Evolutionary conservation across 1,140 invertebrate species (phyloP).

Genomic region (Colletes latitarsis): DNA sequence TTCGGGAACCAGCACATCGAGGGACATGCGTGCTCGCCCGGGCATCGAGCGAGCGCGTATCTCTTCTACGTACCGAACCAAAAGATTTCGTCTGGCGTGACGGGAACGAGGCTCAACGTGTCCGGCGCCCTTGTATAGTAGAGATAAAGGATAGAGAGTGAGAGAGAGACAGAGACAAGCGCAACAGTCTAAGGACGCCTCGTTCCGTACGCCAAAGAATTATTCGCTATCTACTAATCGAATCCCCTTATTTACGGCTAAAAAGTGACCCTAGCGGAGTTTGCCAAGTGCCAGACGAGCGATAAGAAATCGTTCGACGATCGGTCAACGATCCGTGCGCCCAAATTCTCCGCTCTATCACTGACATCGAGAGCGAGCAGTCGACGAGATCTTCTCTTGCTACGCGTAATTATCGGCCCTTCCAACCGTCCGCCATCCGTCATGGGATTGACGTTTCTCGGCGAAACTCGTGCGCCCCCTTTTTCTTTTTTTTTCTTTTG

Average conservation of each 20-base stretch:
- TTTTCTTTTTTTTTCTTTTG: too few relatives aligned
- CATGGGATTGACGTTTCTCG: slow-evolving; percentile 57
- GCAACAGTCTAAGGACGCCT: slow-evolving; percentile 52
- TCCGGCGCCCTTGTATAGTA: slow-evolving; percentile 10
- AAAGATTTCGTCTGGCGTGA: slow-evolving; percentile 40
- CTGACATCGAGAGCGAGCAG: too few relatives aligned
- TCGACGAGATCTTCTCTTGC: neutral
- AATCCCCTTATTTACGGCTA: slow-evolving; percentile 52
- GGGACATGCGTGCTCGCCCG: slow-evolving; percentile 34
- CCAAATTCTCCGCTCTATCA: neutral
- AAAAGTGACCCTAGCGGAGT: slow-evolving; percentile 59
- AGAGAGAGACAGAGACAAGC: slow-evolving; percentile 4
- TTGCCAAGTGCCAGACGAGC: slow-evolving; percentile 64
- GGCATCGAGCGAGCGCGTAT: slow-evolving; percentile 9
- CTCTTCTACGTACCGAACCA: slow-evolving; percentile 39
- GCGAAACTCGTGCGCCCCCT: slow-evolving; percentile 7
- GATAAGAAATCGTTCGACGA: slow-evolving; percentile 48
- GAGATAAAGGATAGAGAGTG: neutral
- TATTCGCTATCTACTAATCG: slow-evolving; percentile 66
- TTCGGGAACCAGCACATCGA: slow-evolving; percentile 52
- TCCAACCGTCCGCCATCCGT: slow-evolving; percentile 54
- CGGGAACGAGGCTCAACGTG: slow-evolving; percentile 34
- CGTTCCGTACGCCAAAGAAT: slow-evolving; percentile 43
- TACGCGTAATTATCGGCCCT: slow-evolving; percentile 12
- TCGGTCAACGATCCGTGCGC: slow-evolving; percentile 21